Evolutionary conservation across 2,888 invertebrate species (phyloP), one percentile per base, ranked within the genome.

Genomic region (Melieria crassipennis): DNA sequence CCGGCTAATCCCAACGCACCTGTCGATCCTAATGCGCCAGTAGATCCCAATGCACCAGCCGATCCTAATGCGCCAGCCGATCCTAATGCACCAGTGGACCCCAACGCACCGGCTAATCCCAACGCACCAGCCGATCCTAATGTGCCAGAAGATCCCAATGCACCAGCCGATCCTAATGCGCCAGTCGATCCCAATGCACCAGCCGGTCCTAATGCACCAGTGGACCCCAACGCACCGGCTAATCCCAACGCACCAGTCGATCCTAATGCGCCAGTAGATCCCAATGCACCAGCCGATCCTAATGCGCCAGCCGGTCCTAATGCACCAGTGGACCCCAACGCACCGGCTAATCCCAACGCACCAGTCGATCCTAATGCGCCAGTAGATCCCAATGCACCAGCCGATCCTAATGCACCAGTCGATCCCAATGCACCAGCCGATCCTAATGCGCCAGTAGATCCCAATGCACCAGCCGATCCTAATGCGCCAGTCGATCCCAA

Each of bases 371-470:
- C 69, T 1, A 69, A 63, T 9, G 48, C 75, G 0, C 69, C 71
- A 9, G 61, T 50, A 6, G 69, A 71, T 48, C 77, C 77, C 0
- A 71, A 63, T 13, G 57, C 65, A 0, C 72, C 75, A 55, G 5
- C 68, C 7, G 30, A 47, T 46, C 71, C 75, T 3, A 71, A 45
- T 11, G 3, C 48, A 30, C 65, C 71, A 46, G 64, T 52, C 0
- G 16, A 67, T n/a, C 72, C 76, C 0, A 72, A 57, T 10, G 62
- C 63, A 1, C 71, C 73, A 11, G 61, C 62, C 0, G 65, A 72
- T 4, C 65, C 79, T 0, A 75, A 65, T 0, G 45, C 62, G 1
- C 78, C 78, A 6, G 72, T 75, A 0, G 70, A 67, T 43, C 77
- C 76, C 0, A 73, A 70, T 5, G 63, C 67, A 0, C 75, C 75